Conservation (phyloP, 2,113 vertebrate species). For the Lepus americanus region DNA sequence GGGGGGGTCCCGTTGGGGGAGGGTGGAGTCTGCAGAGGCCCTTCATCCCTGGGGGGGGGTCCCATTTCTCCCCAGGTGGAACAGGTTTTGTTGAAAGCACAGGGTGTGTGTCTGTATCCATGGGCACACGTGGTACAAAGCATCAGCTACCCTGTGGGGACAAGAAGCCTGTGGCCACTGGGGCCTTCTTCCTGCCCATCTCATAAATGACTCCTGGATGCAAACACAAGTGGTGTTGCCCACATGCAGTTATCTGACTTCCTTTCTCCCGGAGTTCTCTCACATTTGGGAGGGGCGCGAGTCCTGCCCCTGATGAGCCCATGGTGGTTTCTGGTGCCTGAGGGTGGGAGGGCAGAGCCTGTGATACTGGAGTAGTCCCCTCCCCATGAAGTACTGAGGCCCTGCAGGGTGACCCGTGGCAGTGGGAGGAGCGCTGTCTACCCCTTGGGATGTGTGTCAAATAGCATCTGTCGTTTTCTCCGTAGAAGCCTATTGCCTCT, state of each 20-base stretch:
- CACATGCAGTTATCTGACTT: too few relatives aligned
- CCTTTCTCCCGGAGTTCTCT: neutral
- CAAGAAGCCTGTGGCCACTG: too few relatives aligned
- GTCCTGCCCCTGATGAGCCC: too few relatives aligned
- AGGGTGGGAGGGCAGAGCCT: neutral
- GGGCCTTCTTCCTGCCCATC: neutral
- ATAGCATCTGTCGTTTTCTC: neutral
- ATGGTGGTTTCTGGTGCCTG: too few relatives aligned
- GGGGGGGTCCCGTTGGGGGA: too few relatives aligned
- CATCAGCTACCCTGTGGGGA: neutral
- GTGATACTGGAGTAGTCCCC: too few relatives aligned
- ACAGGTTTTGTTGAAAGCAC: neutral
- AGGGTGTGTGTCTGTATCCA: neutral
- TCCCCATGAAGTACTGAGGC: neutral
- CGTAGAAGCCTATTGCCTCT: neutral
- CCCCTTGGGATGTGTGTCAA: accelerated
- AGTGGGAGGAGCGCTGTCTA: accelerated
- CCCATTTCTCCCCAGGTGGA: too few relatives aligned
- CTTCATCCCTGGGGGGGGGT: too few relatives aligned
- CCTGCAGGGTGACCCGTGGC: too few relatives aligned
- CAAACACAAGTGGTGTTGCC: neutral
- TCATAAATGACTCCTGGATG: too few relatives aligned
- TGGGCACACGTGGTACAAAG: neutral
- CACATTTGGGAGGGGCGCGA: accelerated
- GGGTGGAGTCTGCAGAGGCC: too few relatives aligned